Conservation (phyloP, 2,113 vertebrate species). For the Apistogramma diplotaenia region DNA sequence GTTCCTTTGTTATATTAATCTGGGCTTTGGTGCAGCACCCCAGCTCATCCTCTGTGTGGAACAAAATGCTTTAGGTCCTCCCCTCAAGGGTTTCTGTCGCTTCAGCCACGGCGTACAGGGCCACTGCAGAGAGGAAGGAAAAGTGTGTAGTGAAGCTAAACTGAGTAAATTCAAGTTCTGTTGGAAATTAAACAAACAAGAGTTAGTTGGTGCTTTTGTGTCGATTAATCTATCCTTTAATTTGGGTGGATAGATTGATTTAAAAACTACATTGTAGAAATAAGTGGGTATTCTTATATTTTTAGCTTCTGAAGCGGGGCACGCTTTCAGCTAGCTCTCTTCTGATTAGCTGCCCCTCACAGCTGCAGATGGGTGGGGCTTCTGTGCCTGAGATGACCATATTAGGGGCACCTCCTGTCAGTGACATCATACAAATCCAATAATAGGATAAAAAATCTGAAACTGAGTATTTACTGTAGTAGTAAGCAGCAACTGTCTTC, state of each 20-base stretch:
- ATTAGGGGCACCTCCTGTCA: not conserved
- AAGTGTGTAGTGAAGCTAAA: not conserved
- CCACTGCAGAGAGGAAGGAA: not conserved
- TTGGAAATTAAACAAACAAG: too few species aligned
- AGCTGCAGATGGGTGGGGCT: not conserved
- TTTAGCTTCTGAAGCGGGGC: too few species aligned
- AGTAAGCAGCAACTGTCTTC: not conserved
- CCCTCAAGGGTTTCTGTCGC: accelerated
- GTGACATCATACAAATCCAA: not conserved
- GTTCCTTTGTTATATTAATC: not conserved
- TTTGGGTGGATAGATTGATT: too few species aligned
- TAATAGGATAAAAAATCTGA: not conserved
- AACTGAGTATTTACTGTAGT: not conserved
- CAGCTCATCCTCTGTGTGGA: not conserved
- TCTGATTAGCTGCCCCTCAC: not conserved
- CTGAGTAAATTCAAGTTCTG: not conserved
- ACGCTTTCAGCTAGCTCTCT: not conserved
- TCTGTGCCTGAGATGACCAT: not conserved
- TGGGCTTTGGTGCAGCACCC: accelerated
- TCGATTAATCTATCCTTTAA: too few species aligned
- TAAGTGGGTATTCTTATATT: not conserved
- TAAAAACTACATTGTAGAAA: too few species aligned
- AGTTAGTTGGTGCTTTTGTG: not conserved
- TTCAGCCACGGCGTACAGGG: not conserved
- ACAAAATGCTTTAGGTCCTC: accelerated